These are phyloP conservation scores for Rattus norvegicus DNA, from an alignment of 2,113 vertebrate species.

Conservation along the genomic window DNA sequence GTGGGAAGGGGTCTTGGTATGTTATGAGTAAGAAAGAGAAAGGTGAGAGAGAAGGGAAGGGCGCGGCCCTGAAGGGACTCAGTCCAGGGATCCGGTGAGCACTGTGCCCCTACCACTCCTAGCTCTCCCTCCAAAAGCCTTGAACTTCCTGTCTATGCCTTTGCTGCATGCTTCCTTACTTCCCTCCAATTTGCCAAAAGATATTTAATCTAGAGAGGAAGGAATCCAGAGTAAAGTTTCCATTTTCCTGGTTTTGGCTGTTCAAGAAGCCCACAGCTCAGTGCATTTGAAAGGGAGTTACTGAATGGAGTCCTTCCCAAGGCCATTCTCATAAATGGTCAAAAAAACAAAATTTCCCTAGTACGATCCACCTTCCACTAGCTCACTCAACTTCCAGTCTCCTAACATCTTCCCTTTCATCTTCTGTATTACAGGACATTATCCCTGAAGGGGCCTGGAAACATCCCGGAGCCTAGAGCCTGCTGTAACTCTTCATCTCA, in stretches of 20 bases:
- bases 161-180: not conserved
- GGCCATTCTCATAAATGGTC: constrained; percentile 11
- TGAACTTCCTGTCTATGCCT: not conserved
- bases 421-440: not conserved
- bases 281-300: not conserved
- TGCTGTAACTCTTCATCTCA: not conserved
- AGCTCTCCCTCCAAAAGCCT: not conserved
- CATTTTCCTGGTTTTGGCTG: not conserved
- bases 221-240: not conserved
- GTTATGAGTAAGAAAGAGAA: not conserved
- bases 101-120: no score
- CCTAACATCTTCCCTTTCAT: not conserved
- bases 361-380: not conserved
- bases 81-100: not conserved
- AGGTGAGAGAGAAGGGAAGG: accelerated
- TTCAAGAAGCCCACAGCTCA: not conserved
- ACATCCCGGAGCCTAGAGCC: not conserved
- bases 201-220: not conserved
- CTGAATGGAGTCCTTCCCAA: not conserved
- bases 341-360: constrained; percentile 25
- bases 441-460: not conserved
- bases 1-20: no score
- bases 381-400: not conserved
- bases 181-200: not conserved
- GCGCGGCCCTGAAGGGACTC: not conserved